Evolutionary conservation across 2,797 vertebrate genomes (phyloP).

Genomic region (Danio tinwini): DNA sequence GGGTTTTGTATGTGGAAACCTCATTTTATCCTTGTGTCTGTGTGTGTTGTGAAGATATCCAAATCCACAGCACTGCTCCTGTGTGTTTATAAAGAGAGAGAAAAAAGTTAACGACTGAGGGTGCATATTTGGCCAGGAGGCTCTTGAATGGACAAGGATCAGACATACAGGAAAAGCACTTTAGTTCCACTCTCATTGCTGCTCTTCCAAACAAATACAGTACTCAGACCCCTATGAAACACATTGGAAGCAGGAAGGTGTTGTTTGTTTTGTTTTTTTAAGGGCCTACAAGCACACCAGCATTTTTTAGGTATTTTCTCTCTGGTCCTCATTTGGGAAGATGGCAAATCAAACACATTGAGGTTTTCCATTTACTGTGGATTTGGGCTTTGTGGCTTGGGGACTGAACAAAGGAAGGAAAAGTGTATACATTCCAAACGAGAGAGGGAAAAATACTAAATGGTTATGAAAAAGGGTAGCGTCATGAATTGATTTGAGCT

Average conservation of each 20-base stretch:
- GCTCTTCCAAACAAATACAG: slow-evolving; percentile 39
- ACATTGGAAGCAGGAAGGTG: slow-evolving; percentile 18
- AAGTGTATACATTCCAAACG: slow-evolving; percentile 47
- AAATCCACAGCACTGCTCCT: slow-evolving; percentile 62
- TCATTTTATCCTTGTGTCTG: slow-evolving; percentile 61
- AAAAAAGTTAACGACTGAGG: slow-evolving; percentile 34
- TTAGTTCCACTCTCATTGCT: slow-evolving; percentile 57
- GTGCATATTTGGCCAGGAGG: slow-evolving; percentile 54
- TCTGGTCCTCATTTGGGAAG: slow-evolving; percentile 62
- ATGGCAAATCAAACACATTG: slow-evolving; percentile 67
- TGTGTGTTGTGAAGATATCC: slow-evolving; percentile 47
- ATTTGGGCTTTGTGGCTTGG: slow-evolving; percentile 50
- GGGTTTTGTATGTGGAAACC: slow-evolving; percentile 65
- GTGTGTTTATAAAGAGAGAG: slow-evolving; percentile 32
- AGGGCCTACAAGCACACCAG: slow-evolving; percentile 15
- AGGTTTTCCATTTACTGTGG: slow-evolving; percentile 63
- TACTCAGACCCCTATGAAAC: slow-evolving; percentile 25
- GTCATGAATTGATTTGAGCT: slow-evolving; percentile 1
- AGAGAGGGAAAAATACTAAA: background rate
- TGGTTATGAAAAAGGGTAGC: background rate
- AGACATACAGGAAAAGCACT: slow-evolving; percentile 63
- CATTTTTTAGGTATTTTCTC: slow-evolving; percentile 58
- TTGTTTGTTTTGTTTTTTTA: slow-evolving; percentile 38
- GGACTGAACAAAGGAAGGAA: slow-evolving; percentile 56
- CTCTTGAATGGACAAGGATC: slow-evolving; percentile 51